Percentiles rank a stretch among this genome's conserved stretches.
These are phyloP conservation scores for Porites australiensis DNA, from an alignment of 64 coral and sea anemone species.

Conservation along the genomic window DNA sequence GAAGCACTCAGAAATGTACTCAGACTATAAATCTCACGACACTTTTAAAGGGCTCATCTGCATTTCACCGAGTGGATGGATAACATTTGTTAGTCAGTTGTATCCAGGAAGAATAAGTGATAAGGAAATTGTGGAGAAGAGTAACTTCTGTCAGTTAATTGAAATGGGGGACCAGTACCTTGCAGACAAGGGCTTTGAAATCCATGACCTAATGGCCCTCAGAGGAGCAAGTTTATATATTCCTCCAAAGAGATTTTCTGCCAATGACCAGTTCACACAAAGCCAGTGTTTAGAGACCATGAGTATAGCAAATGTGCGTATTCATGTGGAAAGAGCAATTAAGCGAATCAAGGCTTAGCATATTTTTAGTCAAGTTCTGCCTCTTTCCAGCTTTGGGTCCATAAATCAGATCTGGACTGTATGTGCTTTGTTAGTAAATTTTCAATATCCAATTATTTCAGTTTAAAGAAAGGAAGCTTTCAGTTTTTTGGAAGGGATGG, in stretches of 20 bases:
- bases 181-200: slow-evolving; percentile 72
- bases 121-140: slow-evolving; percentile 63
- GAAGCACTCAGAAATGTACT: slow-evolving; percentile 73
- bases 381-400: too few relatives aligned
- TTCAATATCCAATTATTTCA: too few relatives aligned
- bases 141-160: slow-evolving; percentile 46
- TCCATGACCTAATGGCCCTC: slow-evolving; percentile 66
- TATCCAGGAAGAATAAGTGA: slow-evolving; percentile 66
- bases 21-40: slow-evolving; percentile 62
- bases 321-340: background rate
- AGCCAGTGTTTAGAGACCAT: background rate
- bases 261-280: background rate
- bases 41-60: slow-evolving; percentile 67
- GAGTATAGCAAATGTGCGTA: too few relatives aligned
- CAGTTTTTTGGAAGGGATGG: too few relatives aligned
- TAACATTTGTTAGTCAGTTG: slow-evolving; percentile 80
- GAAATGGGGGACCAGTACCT: slow-evolving; percentile 60
- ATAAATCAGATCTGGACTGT: too few relatives aligned
- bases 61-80: slow-evolving; percentile 56
- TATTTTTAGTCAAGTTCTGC: too few relatives aligned
- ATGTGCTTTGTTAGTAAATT: too few relatives aligned
- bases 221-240: slow-evolving; percentile 41
- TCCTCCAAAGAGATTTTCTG: slow-evolving; percentile 49
- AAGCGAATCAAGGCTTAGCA: background rate
- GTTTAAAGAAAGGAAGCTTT: too few relatives aligned